Evolutionary conservation across 2,888 invertebrate genomes (phyloP).

Genomic region (Eutolmus rufibarbis): DNA sequence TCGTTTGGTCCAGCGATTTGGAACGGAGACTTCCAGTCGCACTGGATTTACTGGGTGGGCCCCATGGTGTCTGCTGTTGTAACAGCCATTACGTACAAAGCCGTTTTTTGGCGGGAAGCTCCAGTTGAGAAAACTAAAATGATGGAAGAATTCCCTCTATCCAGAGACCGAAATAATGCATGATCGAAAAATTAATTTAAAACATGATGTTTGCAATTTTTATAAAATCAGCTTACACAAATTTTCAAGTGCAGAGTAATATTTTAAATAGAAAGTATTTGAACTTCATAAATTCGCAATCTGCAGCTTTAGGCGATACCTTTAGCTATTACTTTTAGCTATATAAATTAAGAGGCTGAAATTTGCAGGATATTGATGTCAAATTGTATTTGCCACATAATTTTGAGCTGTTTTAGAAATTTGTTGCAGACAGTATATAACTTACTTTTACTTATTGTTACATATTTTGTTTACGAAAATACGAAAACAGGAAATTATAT

Average conservation of each 20-base stretch:
- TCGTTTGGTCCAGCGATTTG: constrained; percentile 84
- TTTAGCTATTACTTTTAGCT: not conserved
- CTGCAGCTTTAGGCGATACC: not conserved
- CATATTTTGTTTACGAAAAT: not conserved
- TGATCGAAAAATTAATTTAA: not conserved
- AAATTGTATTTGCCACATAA: not conserved
- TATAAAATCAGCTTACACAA: not conserved
- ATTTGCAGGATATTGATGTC: not conserved
- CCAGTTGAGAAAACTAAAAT: constrained; percentile 55
- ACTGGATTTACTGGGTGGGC: constrained; percentile 79
- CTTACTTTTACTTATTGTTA: not conserved
- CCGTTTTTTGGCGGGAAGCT: constrained; percentile 60
- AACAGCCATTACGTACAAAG: constrained; percentile 63
- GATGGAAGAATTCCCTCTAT: constrained; percentile 59
- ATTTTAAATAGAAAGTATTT: not conserved
- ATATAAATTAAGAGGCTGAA: not conserved
- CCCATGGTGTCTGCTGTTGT: constrained; percentile 64
- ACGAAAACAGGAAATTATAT: not conserved
- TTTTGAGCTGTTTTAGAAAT: not conserved
- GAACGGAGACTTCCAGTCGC: constrained; percentile 70
- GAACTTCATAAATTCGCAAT: not conserved
- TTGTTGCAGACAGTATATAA: not conserved
- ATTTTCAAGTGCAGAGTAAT: not conserved
- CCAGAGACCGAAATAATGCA: constrained; percentile 44
- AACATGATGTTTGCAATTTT: not conserved